A percentile compares a stretch with the other conserved stretches of the same genome.
Conservation (phyloP, 1,140 invertebrate species). For the Propsilocerus akamusi region DNA sequence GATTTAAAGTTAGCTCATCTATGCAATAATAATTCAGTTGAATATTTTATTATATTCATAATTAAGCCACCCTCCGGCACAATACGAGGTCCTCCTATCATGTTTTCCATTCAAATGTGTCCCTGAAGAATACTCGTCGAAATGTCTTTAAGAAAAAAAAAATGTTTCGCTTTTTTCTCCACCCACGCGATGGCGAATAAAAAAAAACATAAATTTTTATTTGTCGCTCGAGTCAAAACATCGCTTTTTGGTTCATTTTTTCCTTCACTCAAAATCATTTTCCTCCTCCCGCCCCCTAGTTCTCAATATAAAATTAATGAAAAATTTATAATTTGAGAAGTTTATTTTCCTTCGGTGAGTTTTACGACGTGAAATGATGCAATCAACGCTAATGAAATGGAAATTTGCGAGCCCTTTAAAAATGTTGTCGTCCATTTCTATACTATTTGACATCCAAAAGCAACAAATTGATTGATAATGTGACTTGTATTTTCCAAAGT, state of each 20-base stretch:
- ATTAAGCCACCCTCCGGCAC: not conserved
- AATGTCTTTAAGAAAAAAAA: not conserved
- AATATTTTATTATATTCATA: conserved; percentile 3
- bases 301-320: not conserved
- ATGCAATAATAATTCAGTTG: not conserved
- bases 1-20: not conserved
- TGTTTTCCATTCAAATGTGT: not conserved
- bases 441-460: no score
- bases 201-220: conserved; percentile 2
- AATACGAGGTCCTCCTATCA: not conserved
- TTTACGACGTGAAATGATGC: not conserved
- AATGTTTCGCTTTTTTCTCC: not conserved
- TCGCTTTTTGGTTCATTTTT: no score
- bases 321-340: no score
- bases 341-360: no score
- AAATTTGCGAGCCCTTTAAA: no score
- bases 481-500: no score
- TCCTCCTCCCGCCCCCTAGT: not conserved
- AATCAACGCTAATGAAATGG: conserved; percentile 2
- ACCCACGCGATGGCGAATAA: not conserved
- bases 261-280: no score
- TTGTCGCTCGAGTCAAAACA: conserved; percentile 1
- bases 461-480: no score
- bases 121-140: not conserved
- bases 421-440: no score